Evolutionary conservation across 2,888 invertebrate species (phyloP).

Genomic region (Pheosia gnoma): DNA sequence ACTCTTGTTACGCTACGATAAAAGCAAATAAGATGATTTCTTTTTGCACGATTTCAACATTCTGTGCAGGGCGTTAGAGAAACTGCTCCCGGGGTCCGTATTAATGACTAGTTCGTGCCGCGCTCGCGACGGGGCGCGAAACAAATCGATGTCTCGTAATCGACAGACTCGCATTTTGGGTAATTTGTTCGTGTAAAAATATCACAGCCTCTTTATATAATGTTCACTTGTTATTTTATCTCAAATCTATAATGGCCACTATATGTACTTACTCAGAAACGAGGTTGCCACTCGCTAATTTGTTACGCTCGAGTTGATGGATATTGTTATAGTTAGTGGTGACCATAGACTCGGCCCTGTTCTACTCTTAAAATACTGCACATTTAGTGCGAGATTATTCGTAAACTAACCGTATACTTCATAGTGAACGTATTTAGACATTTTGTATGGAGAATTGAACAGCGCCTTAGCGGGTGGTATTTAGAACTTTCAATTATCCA

Average conservation of each 20-base stretch:
- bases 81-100: constrained; percentile 51
- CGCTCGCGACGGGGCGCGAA: constrained; percentile 49
- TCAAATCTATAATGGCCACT: background rate
- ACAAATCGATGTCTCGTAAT: constrained; percentile 69
- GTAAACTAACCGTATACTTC: no score
- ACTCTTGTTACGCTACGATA: background rate
- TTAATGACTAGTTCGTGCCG: constrained; percentile 64
- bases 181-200: constrained; percentile 58
- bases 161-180: constrained; percentile 53
- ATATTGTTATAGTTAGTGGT: no score
- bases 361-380: no score
- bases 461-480: no score
- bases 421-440: no score
- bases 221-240: constrained; percentile 14
- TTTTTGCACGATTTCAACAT: constrained; percentile 12
- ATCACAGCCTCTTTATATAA: constrained; percentile 39
- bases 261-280: no score
- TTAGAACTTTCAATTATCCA: no score
- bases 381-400: no score
- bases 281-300: no score
- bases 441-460: no score
- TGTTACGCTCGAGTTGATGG: no score
- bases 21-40: constrained; percentile 13
- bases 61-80: constrained; percentile 41
- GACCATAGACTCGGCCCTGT: no score